These are phyloP conservation scores for Semicossyphus pulcher DNA, from an alignment of 2,113 vertebrate species.

Conservation along the genomic window DNA sequence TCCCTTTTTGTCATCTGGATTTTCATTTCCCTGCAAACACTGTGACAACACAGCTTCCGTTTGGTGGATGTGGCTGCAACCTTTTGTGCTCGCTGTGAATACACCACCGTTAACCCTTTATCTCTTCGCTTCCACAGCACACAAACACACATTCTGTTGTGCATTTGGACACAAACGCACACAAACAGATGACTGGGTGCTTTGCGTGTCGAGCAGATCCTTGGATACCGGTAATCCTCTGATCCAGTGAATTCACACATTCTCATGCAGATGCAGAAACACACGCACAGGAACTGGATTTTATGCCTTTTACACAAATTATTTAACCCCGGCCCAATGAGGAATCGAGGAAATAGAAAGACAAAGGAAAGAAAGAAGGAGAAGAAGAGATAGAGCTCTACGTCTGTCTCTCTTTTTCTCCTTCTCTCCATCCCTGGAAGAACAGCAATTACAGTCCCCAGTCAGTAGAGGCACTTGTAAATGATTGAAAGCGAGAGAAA, in stretches of 20 bases:
- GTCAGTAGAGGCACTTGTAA: slow-evolving; percentile 45
- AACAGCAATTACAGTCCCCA: slow-evolving; percentile 47
- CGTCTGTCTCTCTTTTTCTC: slow-evolving; percentile 1
- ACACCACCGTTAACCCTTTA: slow-evolving; percentile 27
- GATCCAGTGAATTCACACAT: slow-evolving; percentile 42
- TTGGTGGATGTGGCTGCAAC: neutral
- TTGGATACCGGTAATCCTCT: slow-evolving; percentile 56
- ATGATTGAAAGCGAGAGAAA: slow-evolving; percentile 50
- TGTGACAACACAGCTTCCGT: slow-evolving; percentile 23
- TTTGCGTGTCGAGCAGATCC: slow-evolving; percentile 53
- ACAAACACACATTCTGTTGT: slow-evolving; percentile 3
- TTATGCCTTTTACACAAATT: neutral
- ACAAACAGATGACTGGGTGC: slow-evolving; percentile 34
- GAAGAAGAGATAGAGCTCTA: neutral
- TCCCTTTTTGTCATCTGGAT: slow-evolving; percentile 4
- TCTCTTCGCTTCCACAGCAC: neutral
- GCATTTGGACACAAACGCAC: slow-evolving; percentile 12
- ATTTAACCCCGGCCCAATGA: slow-evolving; percentile 32
- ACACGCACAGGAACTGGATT: slow-evolving; percentile 7
- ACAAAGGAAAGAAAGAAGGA: neutral
- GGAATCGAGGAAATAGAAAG: neutral
- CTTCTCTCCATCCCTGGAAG: slow-evolving; percentile 22
- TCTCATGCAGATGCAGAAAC: neutral
- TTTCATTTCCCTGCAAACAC: slow-evolving; percentile 34
- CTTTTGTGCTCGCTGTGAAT: slow-evolving; percentile 22